Conservation (phyloP, 2,888 invertebrate species). For the Clostera curtula region DNA sequence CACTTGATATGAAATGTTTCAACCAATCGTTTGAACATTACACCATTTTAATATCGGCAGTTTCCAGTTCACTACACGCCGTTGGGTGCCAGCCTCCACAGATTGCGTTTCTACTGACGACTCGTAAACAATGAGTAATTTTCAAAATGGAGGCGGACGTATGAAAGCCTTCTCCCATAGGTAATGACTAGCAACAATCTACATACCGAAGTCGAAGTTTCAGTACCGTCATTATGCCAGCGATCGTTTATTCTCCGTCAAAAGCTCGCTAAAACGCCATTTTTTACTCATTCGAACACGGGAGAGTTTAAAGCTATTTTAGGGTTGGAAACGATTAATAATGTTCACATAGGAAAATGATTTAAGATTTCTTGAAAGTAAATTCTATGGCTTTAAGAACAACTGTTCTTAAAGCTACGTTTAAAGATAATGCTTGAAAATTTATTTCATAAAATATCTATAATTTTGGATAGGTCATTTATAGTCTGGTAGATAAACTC, state of each 20-base stretch:
- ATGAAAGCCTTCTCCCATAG: slow-evolving; percentile 38
- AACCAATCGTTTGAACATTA: no score
- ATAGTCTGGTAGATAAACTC: no score
- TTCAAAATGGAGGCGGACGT: slow-evolving; percentile 38
- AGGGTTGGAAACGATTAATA: no score
- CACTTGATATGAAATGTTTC: no score
- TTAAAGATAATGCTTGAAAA: no score
- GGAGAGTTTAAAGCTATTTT: no score
- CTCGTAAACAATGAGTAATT: slow-evolving; percentile 45
- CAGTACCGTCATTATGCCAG: slow-evolving; percentile 39
- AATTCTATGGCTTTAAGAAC: no score
- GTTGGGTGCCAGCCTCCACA: slow-evolving; percentile 17
- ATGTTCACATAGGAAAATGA: no score
- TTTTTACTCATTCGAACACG: slow-evolving; percentile 32
- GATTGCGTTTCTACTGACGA: slow-evolving; percentile 31
- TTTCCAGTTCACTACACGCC: slow-evolving; percentile 14
- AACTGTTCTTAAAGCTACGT: no score
- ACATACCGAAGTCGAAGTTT: slow-evolving; percentile 44
- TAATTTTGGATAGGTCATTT: no score
- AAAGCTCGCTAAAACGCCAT: slow-evolving; percentile 28
- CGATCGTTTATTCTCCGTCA: slow-evolving; percentile 32
- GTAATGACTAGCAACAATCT: slow-evolving; percentile 43
- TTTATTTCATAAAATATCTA: no score
- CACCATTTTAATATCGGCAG: slow-evolving; percentile 18
- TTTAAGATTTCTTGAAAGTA: no score